Conservation (phyloP, 2,113 vertebrate species). For the Taxidea taxus region DNA sequence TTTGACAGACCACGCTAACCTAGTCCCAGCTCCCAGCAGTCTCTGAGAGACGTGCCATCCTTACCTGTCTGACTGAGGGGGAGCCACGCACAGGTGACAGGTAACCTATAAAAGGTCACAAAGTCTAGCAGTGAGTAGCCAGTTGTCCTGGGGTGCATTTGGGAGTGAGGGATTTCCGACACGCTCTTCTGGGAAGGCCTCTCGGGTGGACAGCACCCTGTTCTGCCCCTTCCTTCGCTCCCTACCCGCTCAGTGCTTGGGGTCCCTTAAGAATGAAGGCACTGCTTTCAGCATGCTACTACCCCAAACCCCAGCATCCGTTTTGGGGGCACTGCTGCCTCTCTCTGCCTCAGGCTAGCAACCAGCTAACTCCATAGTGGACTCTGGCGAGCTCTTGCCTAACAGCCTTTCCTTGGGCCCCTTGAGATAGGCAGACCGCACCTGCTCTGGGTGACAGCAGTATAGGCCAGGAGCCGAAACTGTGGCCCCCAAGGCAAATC, state of each 20-base stretch:
- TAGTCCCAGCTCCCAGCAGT: neutral
- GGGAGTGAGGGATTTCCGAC: neutral
- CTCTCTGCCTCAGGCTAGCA: neutral
- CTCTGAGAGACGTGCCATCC: fast-evolving
- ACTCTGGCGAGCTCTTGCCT: neutral
- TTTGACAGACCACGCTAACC: fast-evolving
- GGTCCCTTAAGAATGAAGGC: neutral
- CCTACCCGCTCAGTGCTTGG: neutral
- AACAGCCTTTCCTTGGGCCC: neutral
- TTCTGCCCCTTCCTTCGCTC: neutral
- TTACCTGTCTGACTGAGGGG: neutral
- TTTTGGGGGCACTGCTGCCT: neutral
- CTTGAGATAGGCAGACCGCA: neutral
- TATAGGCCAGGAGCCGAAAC: neutral
- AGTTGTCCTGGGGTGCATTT: too few relatives aligned
- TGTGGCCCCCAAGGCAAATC: neutral
- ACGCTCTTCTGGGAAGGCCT: neutral
- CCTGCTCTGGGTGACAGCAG: neutral
- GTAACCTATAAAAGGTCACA: neutral
- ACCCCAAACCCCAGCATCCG: neutral
- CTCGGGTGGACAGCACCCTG: neutral
- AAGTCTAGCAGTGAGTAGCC: neutral
- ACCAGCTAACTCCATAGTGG: neutral
- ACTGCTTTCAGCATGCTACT: neutral
- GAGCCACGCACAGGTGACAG: neutral